Percentiles rank a stretch among this genome's conserved stretches.
phyloP scores from a whole-genome alignment of 2,888 invertebrate species.

The Hirudinaria manillensis region DNA sequence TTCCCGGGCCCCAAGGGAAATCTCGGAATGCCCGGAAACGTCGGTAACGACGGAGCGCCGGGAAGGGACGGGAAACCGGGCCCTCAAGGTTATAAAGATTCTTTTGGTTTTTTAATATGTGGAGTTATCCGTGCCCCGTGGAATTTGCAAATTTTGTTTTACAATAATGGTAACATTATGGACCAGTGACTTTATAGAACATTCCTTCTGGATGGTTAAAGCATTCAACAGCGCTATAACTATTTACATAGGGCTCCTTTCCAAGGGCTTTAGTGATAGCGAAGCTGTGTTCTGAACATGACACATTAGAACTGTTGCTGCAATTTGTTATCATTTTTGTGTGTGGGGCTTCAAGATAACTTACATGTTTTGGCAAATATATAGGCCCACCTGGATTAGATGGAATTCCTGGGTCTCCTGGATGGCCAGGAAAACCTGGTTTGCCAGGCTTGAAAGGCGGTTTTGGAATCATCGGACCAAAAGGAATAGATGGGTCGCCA shows the following conservation, averaged over 20 bases:
- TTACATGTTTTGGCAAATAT: constrained; percentile 37
- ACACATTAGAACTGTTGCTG: too few species aligned
- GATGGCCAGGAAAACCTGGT: constrained; percentile 30
- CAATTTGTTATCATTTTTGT: too few species aligned
- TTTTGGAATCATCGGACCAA: not conserved
- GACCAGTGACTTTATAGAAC: too few species aligned
- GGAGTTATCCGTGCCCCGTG: constrained; percentile 35
- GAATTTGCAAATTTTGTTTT: too few species aligned
- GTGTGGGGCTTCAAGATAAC: too few species aligned
- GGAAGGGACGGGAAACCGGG: constrained; percentile 46
- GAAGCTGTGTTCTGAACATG: too few species aligned
- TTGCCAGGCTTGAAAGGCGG: constrained; percentile 31
- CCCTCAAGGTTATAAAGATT: not conserved
- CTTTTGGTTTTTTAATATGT: not conserved
- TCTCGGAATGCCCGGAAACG: not conserved
- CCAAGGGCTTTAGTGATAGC: too few species aligned
- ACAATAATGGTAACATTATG: too few species aligned
- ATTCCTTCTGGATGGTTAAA: too few species aligned
- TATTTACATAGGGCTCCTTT: too few species aligned
- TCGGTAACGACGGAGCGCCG: constrained; percentile 31
- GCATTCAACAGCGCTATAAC: too few species aligned
- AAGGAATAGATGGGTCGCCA: not conserved
- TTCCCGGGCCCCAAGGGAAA: not conserved
- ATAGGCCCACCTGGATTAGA: constrained; percentile 39
- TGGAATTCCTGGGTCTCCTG: constrained; percentile 44